A percentile compares a stretch with the other conserved stretches of the same genome.
Conservation (phyloP, 2,797 vertebrate genomes). For the Mormyrops attenuatus region DNA sequence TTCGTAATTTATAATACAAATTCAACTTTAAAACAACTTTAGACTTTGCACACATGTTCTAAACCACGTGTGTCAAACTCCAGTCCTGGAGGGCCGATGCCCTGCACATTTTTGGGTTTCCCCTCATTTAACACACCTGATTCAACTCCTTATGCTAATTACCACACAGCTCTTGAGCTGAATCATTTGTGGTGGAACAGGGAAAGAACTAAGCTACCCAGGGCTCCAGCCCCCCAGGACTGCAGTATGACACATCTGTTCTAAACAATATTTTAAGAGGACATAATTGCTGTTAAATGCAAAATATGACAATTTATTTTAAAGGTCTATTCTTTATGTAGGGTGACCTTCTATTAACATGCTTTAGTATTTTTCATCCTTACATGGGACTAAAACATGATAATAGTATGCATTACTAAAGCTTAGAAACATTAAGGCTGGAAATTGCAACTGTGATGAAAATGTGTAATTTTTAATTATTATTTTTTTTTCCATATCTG, state of each 20-base stretch:
- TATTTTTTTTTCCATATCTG: not conserved
- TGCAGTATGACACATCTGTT: too few relatives aligned
- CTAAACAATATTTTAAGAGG: not conserved
- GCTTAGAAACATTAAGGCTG: not conserved
- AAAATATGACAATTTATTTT: not conserved
- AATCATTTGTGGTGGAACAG: too few relatives aligned
- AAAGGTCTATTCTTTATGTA: not conserved
- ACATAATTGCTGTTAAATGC: not conserved
- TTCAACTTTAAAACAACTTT: not conserved
- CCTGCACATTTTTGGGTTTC: too few relatives aligned
- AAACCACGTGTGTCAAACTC: not conserved
- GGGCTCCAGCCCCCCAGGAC: too few relatives aligned
- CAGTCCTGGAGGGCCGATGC: too few relatives aligned
- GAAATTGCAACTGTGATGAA: not conserved
- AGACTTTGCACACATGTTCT: not conserved
- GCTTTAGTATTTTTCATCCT: not conserved
- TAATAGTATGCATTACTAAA: not conserved
- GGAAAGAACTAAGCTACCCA: too few relatives aligned
- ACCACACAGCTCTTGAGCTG: too few relatives aligned
- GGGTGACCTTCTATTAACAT: not conserved
- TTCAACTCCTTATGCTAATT: too few relatives aligned
- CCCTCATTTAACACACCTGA: too few relatives aligned
- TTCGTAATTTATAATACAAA: not conserved
- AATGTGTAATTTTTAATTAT: not conserved
- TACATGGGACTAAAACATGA: not conserved